Conservation (phyloP, 2,113 vertebrate genomes). For the Pavo muticus region DNA sequence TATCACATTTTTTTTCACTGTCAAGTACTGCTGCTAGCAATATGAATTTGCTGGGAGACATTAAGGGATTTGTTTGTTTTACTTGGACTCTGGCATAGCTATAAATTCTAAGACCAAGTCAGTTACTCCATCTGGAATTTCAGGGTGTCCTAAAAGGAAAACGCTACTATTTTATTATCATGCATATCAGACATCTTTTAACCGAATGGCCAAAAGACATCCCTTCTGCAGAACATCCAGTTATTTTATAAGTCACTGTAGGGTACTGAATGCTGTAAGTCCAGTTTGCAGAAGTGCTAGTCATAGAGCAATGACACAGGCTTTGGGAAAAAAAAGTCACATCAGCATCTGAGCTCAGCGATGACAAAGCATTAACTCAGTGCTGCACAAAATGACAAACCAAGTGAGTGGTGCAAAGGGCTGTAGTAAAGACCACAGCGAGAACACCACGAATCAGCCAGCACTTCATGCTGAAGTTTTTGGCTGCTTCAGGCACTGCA, state of each 20-base stretch:
- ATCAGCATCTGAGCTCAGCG: neutral
- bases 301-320: neutral
- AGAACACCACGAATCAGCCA: neutral
- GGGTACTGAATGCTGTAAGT: neutral
- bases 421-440: rapidly evolving
- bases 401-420: neutral
- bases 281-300: neutral
- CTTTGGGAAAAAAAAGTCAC: neutral
- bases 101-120: neutral
- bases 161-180: neutral
- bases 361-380: neutral
- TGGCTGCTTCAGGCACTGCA: neutral
- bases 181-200: neutral
- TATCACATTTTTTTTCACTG: neutral
- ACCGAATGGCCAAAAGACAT: neutral
- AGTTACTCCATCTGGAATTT: neutral
- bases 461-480: rapidly evolving
- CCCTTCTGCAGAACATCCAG: neutral
- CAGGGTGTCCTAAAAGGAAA: neutral
- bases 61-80: neutral
- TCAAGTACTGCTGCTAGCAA: neutral
- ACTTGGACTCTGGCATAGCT: neutral
- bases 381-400: neutral
- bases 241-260: neutral
- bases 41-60: neutral